A percentile compares a stretch with the other conserved stretches of the same genome.
Evolutionary conservation across 2,888 invertebrate genomes (phyloP).

Genomic region (Arrhopalites spinosus): DNA sequence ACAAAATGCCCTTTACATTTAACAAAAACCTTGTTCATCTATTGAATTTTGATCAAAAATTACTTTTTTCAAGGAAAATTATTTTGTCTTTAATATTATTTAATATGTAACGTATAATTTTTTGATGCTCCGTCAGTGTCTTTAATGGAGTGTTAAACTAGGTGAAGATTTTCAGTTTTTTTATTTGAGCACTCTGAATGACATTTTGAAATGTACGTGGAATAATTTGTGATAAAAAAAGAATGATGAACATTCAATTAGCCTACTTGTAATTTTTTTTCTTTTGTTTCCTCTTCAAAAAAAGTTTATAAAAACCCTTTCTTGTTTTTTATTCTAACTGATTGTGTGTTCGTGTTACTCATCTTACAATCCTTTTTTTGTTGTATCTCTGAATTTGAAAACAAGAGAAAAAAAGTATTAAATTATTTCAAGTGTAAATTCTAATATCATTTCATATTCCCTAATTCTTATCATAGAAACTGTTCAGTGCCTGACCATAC

Average conservation of each 20-base stretch:
- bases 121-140: too few species aligned
- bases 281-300: not conserved
- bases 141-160: too few species aligned
- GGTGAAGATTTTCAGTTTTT: not conserved
- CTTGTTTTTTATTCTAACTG: not conserved
- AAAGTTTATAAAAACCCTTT: not conserved
- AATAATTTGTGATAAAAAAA: not conserved
- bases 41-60: too few species aligned
- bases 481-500: too few species aligned
- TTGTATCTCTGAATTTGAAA: not conserved
- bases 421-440: not conserved
- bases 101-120: too few species aligned
- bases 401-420: too few species aligned
- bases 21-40: too few species aligned
- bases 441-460: not conserved
- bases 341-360: not conserved
- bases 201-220: not conserved
- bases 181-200: not conserved
- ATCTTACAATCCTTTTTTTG: not conserved
- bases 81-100: too few species aligned
- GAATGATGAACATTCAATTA: not conserved
- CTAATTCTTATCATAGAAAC: too few species aligned
- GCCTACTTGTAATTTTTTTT: conserved; percentile 1
- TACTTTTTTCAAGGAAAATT: too few species aligned
- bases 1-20: too few species aligned